Conservation (phyloP, 2,888 invertebrate genomes). For the Ctenicera cuprea region DNA sequence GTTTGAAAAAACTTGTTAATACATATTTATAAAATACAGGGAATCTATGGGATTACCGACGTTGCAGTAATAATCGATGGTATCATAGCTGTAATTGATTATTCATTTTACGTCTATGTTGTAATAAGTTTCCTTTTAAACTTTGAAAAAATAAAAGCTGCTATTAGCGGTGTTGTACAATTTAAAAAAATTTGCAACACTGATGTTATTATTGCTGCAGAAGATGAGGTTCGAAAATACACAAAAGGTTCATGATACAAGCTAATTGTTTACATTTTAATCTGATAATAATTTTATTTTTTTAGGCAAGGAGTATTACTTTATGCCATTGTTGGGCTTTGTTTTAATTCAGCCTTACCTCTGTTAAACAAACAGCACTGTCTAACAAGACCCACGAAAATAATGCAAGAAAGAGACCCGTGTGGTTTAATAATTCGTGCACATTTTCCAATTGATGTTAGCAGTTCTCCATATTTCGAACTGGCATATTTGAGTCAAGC, state of each 20-base stretch:
- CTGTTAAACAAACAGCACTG: background rate
- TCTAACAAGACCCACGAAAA: background rate
- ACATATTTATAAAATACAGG: background rate
- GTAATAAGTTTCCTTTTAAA: constrained; percentile 1
- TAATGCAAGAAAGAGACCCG: constrained; percentile 6
- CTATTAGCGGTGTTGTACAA: background rate
- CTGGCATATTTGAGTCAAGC: constrained; percentile 9
- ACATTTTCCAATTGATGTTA: constrained; percentile 4
- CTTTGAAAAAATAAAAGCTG: constrained; percentile 7
- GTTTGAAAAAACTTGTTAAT: no score
- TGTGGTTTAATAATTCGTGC: constrained; percentile 20
- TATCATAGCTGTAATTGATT: background rate
- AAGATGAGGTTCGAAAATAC: constrained; percentile 9
- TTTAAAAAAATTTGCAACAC: background rate
- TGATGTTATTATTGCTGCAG: background rate
- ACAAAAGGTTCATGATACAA: constrained; percentile 1
- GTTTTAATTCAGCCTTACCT: constrained; percentile 5
- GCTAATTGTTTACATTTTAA: background rate
- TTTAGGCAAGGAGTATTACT: background rate
- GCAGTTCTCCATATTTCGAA: constrained; percentile 5
- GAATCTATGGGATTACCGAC: background rate
- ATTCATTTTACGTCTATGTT: constrained; percentile 11
- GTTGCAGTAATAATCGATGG: constrained; percentile 5
- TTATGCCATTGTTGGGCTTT: background rate
- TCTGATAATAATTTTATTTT: background rate